Base-by-base conservation (phyloP, 2,888 invertebrate genomes). In the Eilema sororculum region DNA sequence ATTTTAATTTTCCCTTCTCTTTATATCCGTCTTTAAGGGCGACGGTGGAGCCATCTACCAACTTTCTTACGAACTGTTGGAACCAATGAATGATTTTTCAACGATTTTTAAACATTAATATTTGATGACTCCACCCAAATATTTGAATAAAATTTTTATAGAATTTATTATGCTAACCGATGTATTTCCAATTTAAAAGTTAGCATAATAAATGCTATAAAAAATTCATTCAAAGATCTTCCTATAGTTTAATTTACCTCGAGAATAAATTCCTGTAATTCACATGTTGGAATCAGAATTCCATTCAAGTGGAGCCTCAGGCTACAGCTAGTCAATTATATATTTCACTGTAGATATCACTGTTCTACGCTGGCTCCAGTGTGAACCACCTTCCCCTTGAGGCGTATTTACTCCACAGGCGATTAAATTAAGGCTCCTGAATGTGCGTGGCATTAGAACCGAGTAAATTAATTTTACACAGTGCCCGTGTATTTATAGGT, bases 361-460 rank as follows among this genome's bases (percentile, higher is more conserved):
- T 20, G 28, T 58, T 58, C 16, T 8, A 25, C 8, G 3, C 58
- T 16, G 16, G 8, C 20, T 25, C 10, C 25, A 58, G 16, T 28
- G 25, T 6, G 16, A 41, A 25, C 6, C 13, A 46, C 46, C 58
- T 58, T 24, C 25, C 58, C 58, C 58, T 28, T 58, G 25, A 58
- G 58, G 58, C 58, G 28, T 25, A 28, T 25, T 58, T 25, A 58
- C 58, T 58, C 25, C 58, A 58, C 58, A 25, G 28, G 24, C 24
- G 58, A 58, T 58, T 58, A 58, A 58, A 58, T 58, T 58, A 58
- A 58, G 24, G 16, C 13, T 25, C 10, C 25, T 25, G 58, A 58
- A 58, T 58, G 58, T 58, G 58, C 58, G 58, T 58, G 25, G 58
- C 58, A 58, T 58, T 58, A 58, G 16, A 58, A 25, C 58, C 25